phyloP scores from a whole-genome alignment of 2,797 vertebrate genomes.

The Anomalospiza imberbis region DNA sequence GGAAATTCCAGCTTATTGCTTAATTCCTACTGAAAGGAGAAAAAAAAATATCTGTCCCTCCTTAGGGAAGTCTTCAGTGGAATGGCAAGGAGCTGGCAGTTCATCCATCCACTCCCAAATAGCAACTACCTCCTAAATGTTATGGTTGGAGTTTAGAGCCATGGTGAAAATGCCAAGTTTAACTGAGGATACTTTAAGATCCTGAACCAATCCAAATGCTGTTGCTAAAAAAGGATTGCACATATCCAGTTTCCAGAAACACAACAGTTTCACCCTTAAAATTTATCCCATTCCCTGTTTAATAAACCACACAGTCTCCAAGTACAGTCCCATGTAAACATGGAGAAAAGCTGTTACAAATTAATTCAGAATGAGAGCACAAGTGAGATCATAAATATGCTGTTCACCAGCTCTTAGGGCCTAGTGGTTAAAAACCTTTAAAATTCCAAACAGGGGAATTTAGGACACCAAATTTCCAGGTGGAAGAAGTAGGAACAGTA shows the following conservation, averaged over 20 bases:
- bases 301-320: not conserved
- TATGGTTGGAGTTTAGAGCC: not conserved
- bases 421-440: not conserved
- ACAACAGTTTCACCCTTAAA: not conserved
- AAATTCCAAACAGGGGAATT: not conserved
- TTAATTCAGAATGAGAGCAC: not conserved
- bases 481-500: not conserved
- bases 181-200: not conserved
- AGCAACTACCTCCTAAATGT: not conserved
- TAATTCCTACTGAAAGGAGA: not conserved
- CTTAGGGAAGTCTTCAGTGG: not conserved
- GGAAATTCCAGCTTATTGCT: not conserved
- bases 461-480: not conserved
- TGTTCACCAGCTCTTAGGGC: not conserved
- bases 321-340: not conserved
- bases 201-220: not conserved
- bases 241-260: not conserved
- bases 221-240: not conserved
- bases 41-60: not conserved
- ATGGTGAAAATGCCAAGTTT: not conserved
- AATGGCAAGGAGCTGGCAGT: not conserved
- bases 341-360: not conserved
- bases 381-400: not conserved
- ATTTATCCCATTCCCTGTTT: not conserved
- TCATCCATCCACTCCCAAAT: not conserved